Evolutionary conservation across 2,113 vertebrate species (phyloP).

Genomic region (Pogona vitticeps): DNA sequence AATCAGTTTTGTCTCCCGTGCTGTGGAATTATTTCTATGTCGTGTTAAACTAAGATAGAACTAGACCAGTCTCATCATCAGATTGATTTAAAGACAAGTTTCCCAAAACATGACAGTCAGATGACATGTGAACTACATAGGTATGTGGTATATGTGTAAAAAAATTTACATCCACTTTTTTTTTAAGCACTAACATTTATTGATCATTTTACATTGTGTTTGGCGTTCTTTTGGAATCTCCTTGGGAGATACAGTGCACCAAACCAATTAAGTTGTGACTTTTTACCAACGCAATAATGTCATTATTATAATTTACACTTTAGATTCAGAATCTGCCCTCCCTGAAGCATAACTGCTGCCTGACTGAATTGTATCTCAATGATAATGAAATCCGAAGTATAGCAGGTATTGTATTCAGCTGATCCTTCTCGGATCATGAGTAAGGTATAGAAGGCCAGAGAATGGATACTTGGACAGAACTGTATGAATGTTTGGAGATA

Average conservation of each 20-base stretch:
- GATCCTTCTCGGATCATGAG: neutral
- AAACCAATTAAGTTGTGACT: neutral
- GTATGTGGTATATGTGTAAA: too few species aligned
- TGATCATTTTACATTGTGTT: too few species aligned
- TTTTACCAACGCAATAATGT: neutral
- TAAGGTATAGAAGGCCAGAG: neutral
- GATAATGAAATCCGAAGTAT: slow-evolving; percentile 77
- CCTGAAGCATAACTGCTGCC: slow-evolving; percentile 72
- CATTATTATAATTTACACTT: slow-evolving; percentile 43
- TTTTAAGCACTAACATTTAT: too few species aligned
- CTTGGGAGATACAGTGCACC: too few species aligned
- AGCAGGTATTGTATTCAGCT: slow-evolving; percentile 71
- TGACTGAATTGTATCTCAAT: slow-evolving; percentile 82
- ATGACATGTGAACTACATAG: too few species aligned
- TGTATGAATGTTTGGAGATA: neutral
- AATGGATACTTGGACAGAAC: neutral
- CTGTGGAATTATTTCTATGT: neutral
- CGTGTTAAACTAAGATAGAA: neutral
- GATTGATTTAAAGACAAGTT: neutral
- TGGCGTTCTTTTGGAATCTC: too few species aligned
- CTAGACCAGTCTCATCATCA: neutral
- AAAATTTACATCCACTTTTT: too few species aligned
- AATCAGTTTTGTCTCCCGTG: too few species aligned
- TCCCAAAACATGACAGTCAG: neutral
- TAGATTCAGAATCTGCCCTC: slow-evolving; percentile 80